Conservation (phyloP, 92 coral and sea anemone genomes). For the Scolanthus callimorphus region DNA sequence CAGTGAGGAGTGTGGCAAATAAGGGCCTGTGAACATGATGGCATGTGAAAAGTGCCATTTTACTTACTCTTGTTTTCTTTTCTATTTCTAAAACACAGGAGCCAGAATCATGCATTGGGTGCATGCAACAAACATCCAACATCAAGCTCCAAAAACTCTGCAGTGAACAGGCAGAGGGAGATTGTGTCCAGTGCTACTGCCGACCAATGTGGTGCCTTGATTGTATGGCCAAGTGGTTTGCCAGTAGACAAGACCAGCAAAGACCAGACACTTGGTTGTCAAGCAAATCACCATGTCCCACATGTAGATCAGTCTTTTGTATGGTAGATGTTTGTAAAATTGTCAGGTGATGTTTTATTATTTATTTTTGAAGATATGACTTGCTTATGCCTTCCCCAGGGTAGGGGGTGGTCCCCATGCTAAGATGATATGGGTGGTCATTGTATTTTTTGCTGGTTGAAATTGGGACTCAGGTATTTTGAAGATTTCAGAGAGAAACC, state of each 20-base stretch:
- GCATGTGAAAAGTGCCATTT: no score
- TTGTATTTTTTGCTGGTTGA: no score
- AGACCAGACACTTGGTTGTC: slow-evolving; percentile 92
- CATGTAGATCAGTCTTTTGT: slow-evolving; percentile 89
- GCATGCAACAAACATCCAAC: slow-evolving; percentile 88
- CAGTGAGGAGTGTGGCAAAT: no score
- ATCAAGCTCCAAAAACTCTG: slow-evolving; percentile 90
- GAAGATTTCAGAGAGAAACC: no score
- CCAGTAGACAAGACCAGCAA: slow-evolving; percentile 93
- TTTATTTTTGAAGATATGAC: no score
- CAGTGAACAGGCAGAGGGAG: slow-evolving; percentile 59
- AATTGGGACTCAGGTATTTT: no score
- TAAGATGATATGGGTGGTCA: no score
- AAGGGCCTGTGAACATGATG: no score
- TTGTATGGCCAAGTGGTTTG: slow-evolving; percentile 99
- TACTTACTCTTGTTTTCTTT: not conserved
- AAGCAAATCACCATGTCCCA: slow-evolving; percentile 89
- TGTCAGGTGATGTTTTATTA: slow-evolving; percentile 28
- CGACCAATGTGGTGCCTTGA: slow-evolving; percentile 99
- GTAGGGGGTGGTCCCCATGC: no score
- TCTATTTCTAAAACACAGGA: slow-evolving; percentile 33
- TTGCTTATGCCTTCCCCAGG: no score
- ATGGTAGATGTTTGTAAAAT: slow-evolving; percentile 86
- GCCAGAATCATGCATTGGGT: slow-evolving; percentile 93
- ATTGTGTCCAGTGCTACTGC: slow-evolving; percentile 87